Evolutionary conservation across 30 jellyfish, hydroid and myxozoan species (phyloP), one percentile per base, ranked within the genome.

Genomic region (Cassiopea andromeda): DNA sequence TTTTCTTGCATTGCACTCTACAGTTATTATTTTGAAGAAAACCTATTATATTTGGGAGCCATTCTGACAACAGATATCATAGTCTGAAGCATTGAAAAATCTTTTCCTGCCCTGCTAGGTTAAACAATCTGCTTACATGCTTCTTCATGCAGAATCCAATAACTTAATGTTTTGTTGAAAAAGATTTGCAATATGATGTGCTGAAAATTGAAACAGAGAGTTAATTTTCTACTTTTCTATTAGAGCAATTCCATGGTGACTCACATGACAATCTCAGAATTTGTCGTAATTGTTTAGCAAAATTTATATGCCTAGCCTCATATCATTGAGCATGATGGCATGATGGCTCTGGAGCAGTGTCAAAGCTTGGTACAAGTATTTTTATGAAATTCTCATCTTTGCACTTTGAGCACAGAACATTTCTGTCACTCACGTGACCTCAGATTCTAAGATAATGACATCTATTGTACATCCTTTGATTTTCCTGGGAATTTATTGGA

Each of bases 341-440:
- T 69, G 18, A 45, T 46, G 18, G 79, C 79, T 69, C 79, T 69
- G 46, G 79, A 1, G 79, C 79, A 69, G 45, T 44, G 44, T 15
- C 79, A 69, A 44, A 69, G 1, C 14, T 69, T 69, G 48, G 47
- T 45, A 69, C 79, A 69, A 69, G 14, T 4, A 69, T 69, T 69
- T 69, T 69, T n/a, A 8, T 69, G 45, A 69, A 13, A 69, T 10
- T 69, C 45, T 69, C 47, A 69, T 69, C 44, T 18, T 69, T 54
- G 64, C 64, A 54, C 64, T 54, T 54, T 54, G 64, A 3, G 64
- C 64, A 54, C 64, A 5, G 48, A 69, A 16, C 44, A 69, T 69
- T 6, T 69, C 17, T 16, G 79, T 69, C 45, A 69, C 79, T 69
- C 79, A 69, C 79, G 45, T 69, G 79, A 69, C 79, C 79, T 69